These are phyloP conservation scores for Pristionchus pacificus DNA, from an alignment of 1,140 invertebrate species.

Conservation along the genomic window DNA sequence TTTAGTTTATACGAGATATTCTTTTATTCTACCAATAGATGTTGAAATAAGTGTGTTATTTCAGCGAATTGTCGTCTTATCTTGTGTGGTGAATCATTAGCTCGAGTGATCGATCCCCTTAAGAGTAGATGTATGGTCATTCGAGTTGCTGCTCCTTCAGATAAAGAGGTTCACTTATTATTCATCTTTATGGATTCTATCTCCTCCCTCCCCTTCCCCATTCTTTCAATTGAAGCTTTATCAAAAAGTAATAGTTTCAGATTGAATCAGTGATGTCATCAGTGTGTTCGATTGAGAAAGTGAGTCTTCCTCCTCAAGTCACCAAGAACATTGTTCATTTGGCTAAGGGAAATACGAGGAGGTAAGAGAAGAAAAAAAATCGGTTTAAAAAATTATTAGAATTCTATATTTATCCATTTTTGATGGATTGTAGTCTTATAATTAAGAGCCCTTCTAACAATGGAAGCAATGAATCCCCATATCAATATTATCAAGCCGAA, in stretches of 20 bases:
- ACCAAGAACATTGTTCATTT: slow-evolving; percentile 12
- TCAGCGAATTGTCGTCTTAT: slow-evolving; percentile 83
- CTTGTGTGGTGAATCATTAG: slow-evolving; percentile 87
- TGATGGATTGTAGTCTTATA: slow-evolving; percentile 66
- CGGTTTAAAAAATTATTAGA: too few species aligned
- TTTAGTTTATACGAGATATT: too few species aligned
- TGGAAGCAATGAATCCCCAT: slow-evolving; percentile 68
- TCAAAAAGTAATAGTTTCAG: too few species aligned
- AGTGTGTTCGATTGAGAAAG: slow-evolving; percentile 20
- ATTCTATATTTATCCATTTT: slow-evolving; percentile 1
- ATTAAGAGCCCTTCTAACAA: slow-evolving; percentile 88
- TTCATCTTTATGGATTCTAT: too few species aligned
- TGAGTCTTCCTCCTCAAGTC: slow-evolving; percentile 2
- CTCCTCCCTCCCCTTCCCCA: neutral
- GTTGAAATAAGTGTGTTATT: too few species aligned
- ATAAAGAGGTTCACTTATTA: slow-evolving; percentile 80
- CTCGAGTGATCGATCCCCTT: slow-evolving; percentile 89
- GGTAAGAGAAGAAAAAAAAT: too few species aligned
- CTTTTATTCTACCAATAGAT: too few species aligned
- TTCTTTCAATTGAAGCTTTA: too few species aligned
- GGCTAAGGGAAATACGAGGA: neutral
- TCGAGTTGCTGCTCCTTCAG: slow-evolving; percentile 79
- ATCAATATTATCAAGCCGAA: slow-evolving; percentile 61
- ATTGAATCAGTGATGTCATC: neutral
- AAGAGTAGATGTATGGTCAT: slow-evolving; percentile 86